These are phyloP conservation scores for Eupithecia vulgata DNA, from an alignment of 2,888 invertebrate species.

Conservation along the genomic window DNA sequence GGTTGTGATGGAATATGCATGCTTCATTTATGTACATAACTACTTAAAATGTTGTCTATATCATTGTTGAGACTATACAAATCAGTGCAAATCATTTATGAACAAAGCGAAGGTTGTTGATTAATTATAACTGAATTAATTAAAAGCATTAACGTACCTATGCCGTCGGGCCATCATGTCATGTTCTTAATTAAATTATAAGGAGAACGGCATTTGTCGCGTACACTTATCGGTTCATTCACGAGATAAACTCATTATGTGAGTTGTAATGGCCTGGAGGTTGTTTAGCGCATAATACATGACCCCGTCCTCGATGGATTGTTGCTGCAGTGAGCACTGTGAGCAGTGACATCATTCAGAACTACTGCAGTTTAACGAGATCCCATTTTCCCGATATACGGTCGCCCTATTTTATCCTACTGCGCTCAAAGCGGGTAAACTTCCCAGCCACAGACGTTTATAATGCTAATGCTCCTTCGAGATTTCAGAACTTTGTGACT, in stretches of 20 bases:
- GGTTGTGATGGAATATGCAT: background rate
- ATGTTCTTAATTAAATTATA: slow-evolving; percentile 79
- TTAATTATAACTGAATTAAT: slow-evolving; percentile 32
- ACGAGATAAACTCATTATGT: slow-evolving; percentile 50
- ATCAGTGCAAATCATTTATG: background rate
- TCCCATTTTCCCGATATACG: slow-evolving; percentile 13
- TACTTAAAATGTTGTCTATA: background rate
- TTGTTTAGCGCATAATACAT: slow-evolving; percentile 59
- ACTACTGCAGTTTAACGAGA: slow-evolving; percentile 36
- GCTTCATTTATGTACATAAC: too few relatives aligned
- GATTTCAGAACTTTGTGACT: background rate
- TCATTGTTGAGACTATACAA: slow-evolving; percentile 14
- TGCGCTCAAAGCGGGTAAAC: background rate
- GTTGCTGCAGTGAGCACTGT: slow-evolving; percentile 49
- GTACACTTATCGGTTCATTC: slow-evolving; percentile 76
- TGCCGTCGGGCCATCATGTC: slow-evolving; percentile 61
- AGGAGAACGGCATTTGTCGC: slow-evolving; percentile 74
- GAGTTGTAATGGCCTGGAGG: slow-evolving; percentile 66
- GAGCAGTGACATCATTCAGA: slow-evolving; percentile 39
- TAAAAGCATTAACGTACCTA: slow-evolving; percentile 37
- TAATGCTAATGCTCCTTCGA: slow-evolving; percentile 1
- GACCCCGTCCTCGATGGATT: slow-evolving; percentile 56
- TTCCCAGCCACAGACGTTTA: background rate
- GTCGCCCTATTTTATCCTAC: slow-evolving; percentile 3
- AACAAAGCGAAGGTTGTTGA: slow-evolving; percentile 4